These are phyloP conservation scores for Podarcis cretensis DNA, from an alignment of 2,113 vertebrate species.

Conservation along the genomic window DNA sequence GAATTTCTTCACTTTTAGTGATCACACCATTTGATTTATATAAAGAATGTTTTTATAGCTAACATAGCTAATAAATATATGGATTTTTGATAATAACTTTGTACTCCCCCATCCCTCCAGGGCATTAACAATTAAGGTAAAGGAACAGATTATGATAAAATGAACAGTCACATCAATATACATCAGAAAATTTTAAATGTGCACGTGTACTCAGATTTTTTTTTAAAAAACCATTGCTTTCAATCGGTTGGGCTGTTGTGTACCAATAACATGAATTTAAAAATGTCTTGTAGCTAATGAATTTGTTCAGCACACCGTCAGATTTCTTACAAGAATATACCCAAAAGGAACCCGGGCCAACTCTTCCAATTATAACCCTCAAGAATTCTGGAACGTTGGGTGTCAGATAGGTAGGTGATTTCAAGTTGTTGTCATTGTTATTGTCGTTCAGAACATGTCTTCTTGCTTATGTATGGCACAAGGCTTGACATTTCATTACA, in stretches of 20 bases:
- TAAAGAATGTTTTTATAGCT: neutral
- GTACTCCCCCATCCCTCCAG: neutral
- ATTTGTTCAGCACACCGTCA: slow-evolving; percentile 82
- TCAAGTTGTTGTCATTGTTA: neutral
- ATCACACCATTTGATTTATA: neutral
- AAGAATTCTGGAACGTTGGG: slow-evolving; percentile 91
- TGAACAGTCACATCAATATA: neutral
- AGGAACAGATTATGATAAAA: neutral
- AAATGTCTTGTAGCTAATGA: slow-evolving; percentile 69
- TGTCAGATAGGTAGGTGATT: slow-evolving; percentile 85
- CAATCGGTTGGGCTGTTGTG: neutral
- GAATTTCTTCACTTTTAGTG: neutral
- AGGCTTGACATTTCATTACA: neutral
- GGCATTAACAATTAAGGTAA: neutral
- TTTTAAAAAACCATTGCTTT: neutral
- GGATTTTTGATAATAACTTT: neutral
- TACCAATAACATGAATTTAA: neutral
- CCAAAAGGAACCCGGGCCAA: slow-evolving; percentile 77
- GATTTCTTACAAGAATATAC: slow-evolving; percentile 88
- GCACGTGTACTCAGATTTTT: neutral
- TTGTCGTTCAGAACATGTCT: neutral
- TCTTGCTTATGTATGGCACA: neutral
- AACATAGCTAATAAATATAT: slow-evolving; percentile 73
- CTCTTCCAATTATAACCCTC: slow-evolving; percentile 89
- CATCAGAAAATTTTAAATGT: neutral